These are phyloP conservation scores for Capitulum mitella DNA, from an alignment of 2,888 invertebrate species.

Conservation along the genomic window DNA sequence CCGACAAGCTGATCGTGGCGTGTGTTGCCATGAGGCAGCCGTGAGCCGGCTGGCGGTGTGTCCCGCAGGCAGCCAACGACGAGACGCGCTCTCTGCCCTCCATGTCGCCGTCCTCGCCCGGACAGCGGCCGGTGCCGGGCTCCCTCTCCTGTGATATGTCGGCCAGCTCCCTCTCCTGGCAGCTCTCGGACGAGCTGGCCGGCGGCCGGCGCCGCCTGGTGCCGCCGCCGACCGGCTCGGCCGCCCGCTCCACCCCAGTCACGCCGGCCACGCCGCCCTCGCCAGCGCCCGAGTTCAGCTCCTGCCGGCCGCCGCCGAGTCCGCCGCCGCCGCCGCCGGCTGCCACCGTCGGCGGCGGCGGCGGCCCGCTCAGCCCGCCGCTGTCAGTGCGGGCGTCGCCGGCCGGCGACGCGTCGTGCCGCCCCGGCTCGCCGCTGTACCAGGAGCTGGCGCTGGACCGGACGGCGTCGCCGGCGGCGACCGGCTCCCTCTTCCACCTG, in stretches of 20 bases:
- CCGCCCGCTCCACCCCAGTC: neutral
- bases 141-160: neutral
- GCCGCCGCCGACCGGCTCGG: neutral
- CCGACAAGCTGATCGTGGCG: neutral
- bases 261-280: neutral
- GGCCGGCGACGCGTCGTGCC: too few relatives aligned
- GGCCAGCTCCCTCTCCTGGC: neutral
- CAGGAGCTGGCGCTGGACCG: constrained; percentile 29
- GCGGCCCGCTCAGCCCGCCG: neutral
- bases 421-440: constrained; percentile 30
- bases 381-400: neutral
- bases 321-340: neutral
- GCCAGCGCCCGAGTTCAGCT: neutral
- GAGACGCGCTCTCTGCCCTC: constrained; percentile 11
- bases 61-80: neutral
- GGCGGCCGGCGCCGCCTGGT: neutral
- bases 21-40: too few relatives aligned
- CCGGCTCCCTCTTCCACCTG: neutral
- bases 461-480: constrained; percentile 21
- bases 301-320: neutral
- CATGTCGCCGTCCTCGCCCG: neutral
- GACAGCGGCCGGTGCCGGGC: neutral
- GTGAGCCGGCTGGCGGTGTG: neutral
- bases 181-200: neutral
- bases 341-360: neutral